Evolutionary conservation across 2,888 invertebrate genomes (phyloP).

Genomic region (Drosophila paucipuncta): DNA sequence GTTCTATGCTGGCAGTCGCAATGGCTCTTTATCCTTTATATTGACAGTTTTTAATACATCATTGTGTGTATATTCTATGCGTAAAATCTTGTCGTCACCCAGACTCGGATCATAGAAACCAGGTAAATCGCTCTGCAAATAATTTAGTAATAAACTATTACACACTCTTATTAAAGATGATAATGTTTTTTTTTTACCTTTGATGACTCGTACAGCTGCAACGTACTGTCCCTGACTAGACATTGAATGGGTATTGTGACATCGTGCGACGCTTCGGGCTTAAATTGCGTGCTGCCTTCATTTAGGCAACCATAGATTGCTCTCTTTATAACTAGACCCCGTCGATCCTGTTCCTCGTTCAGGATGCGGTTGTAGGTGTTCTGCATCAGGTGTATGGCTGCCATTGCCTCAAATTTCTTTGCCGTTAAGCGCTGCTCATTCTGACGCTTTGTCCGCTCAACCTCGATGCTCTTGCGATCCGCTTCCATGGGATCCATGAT

Average conservation of each 20-base stretch:
- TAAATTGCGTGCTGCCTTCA: conserved; percentile 71
- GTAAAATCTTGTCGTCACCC: conserved; percentile 95
- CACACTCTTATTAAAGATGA: neutral
- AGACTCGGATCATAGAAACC: conserved; percentile 98
- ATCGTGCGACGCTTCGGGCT: conserved; percentile 88
- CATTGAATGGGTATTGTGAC: conserved; percentile 98
- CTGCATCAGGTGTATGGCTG: conserved; percentile 95
- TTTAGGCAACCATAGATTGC: conserved; percentile 92
- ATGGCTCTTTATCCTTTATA: conserved; percentile 91
- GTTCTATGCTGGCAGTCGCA: conserved; percentile 88
- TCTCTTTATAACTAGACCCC: conserved; percentile 93
- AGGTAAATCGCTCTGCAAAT: conserved; percentile 93
- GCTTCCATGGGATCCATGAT: conserved; percentile 93
- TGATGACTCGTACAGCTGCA: conserved; percentile 92
- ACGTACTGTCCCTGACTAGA: conserved; percentile 95
- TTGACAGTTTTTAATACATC: conserved; percentile 92
- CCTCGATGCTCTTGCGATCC: conserved; percentile 91
- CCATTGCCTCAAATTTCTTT: conserved; percentile 93
- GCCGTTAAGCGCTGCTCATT: conserved; percentile 91
- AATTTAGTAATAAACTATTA: conserved; percentile 22
- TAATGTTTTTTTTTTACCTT: conserved; percentile 88
- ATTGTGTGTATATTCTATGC: conserved; percentile 94
- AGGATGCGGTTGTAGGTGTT: conserved; percentile 94
- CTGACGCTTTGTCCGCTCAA: conserved; percentile 92
- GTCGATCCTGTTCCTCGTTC: conserved; percentile 92